Percentiles rank a stretch among this genome's conserved stretches.
phyloP scores from a whole-genome alignment of 2,888 invertebrate genomes.

The Amphipyra berbera region DNA sequence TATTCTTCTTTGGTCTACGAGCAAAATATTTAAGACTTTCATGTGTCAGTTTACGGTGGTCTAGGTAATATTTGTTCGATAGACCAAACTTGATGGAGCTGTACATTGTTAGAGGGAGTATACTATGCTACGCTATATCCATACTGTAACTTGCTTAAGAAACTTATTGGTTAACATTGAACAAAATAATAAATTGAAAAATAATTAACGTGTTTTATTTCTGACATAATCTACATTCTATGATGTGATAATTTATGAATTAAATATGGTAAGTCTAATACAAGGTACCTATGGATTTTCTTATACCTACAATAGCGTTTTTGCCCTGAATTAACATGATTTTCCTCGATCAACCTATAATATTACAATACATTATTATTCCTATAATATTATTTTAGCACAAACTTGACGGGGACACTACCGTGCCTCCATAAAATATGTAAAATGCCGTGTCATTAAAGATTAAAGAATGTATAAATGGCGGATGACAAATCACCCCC shows the following conservation, averaged over 20 bases:
- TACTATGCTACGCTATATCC: conserved; percentile 79
- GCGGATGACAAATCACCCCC: too few relatives aligned
- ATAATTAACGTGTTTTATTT: conserved; percentile 52
- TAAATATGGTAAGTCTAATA: too few relatives aligned
- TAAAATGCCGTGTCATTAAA: too few relatives aligned
- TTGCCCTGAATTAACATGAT: too few relatives aligned
- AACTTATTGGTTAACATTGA: conserved; percentile 86
- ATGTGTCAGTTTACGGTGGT: conserved; percentile 16
- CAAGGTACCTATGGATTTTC: neutral
- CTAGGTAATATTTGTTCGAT: conserved; percentile 41
- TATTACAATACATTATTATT: too few relatives aligned
- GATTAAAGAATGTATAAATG: too few relatives aligned
- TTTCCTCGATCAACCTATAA: too few relatives aligned
- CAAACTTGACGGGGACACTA: too few relatives aligned
- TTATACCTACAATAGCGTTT: too few relatives aligned
- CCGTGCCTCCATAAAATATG: too few relatives aligned
- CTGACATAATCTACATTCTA: neutral
- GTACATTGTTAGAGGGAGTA: conserved; percentile 65
- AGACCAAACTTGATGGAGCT: conserved; percentile 49
- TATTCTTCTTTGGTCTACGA: conserved; percentile 62
- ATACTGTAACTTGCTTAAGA: conserved; percentile 85
- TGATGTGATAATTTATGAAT: too few relatives aligned
- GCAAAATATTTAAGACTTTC: conserved; percentile 32
- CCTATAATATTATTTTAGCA: too few relatives aligned
- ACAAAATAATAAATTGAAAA: conserved; percentile 82